A percentile compares a stretch with the other conserved stretches of the same genome.
These are phyloP conservation scores for Hippocampus comes DNA, from an alignment of 2,113 vertebrate genomes.

Conservation along the genomic window DNA sequence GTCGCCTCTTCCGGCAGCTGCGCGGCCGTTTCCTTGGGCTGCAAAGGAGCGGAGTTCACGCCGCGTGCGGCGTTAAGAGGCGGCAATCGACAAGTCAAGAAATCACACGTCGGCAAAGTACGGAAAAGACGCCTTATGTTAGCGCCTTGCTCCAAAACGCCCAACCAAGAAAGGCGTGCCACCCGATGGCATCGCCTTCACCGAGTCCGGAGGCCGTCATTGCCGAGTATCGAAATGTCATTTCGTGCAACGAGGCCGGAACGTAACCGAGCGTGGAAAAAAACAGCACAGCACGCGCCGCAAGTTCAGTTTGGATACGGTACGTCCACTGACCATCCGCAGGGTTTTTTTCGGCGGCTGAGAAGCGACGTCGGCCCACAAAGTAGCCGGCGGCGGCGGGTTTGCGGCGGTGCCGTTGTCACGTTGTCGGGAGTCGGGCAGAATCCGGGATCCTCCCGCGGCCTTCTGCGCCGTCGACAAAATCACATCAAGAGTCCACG, in stretches of 20 bases:
- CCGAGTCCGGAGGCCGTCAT: too few relatives aligned
- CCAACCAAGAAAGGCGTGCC: too few relatives aligned
- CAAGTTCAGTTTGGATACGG: too few relatives aligned
- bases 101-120: too few relatives aligned
- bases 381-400: constrained; percentile 29
- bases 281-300: too few relatives aligned
- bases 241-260: background rate
- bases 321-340: constrained; percentile 11
- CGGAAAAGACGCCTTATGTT: too few relatives aligned
- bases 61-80: background rate
- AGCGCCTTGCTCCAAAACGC: too few relatives aligned
- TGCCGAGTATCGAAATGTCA: background rate
- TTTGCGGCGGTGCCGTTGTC: background rate
- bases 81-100: background rate
- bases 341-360: constrained; percentile 65
- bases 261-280: background rate
- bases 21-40: constrained; percentile 39
- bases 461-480: constrained; percentile 27
- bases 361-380: constrained; percentile 75
- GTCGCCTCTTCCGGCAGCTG: constrained; percentile 33
- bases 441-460: constrained; percentile 28
- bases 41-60: background rate
- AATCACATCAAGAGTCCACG: background rate
- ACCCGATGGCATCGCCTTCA: too few relatives aligned
- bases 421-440: constrained; percentile 9